phyloP scores from a whole-genome alignment of 2,797 vertebrate genomes.

The Parauchenoglanis ngamensis region DNA sequence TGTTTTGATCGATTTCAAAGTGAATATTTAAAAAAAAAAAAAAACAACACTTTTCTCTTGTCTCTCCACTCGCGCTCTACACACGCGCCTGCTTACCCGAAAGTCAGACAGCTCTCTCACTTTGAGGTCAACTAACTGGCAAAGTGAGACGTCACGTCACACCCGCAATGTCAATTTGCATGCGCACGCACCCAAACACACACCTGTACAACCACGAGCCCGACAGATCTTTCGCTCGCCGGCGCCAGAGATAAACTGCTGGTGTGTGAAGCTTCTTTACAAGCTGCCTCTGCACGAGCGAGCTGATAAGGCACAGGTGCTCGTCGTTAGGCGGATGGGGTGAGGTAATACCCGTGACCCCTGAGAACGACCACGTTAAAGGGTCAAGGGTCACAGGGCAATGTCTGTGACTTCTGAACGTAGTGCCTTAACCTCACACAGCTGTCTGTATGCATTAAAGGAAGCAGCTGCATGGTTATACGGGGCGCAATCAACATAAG shows the following conservation, averaged over 20 bases:
- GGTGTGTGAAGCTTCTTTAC: neutral
- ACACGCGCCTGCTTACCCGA: neutral
- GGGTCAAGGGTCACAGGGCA: conserved; percentile 5
- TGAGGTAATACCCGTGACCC: conserved; percentile 14
- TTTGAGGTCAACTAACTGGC: conserved; percentile 1
- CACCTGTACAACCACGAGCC: conserved; percentile 22
- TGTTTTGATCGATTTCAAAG: too few species aligned
- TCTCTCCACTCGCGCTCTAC: neutral
- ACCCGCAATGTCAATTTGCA: neutral
- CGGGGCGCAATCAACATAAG: neutral
- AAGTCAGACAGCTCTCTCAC: neutral
- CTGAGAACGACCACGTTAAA: neutral
- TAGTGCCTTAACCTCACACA: neutral
- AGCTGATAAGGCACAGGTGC: conserved; percentile 18
- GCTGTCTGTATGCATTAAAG: neutral
- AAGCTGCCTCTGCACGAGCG: neutral
- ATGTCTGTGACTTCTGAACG: neutral
- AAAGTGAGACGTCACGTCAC: neutral
- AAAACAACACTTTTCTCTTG: too few species aligned
- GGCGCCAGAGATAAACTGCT: neutral
- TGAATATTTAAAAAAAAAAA: too few species aligned
- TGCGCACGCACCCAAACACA: conserved; percentile 33
- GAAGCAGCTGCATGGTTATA: neutral
- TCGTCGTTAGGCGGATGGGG: neutral
- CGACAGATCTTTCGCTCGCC: neutral